Base-by-base conservation (phyloP, 1,140 invertebrate species). In the Lethocerus indicus region DNA sequence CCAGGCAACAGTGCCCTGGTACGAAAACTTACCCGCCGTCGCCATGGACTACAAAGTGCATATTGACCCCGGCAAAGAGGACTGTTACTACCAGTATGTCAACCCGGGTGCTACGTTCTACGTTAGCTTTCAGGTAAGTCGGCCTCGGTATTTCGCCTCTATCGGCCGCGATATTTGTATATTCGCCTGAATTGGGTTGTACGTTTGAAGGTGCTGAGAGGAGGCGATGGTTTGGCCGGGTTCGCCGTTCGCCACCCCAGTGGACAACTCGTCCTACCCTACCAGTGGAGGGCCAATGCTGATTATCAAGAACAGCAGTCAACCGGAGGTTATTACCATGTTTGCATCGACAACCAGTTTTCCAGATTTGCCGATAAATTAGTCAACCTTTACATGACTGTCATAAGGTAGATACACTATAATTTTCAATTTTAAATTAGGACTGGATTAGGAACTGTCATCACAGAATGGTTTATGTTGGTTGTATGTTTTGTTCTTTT, bases 21-120 rank as follows among this genome's bases (percentile, higher is more conserved):
- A 49, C 24, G 48, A 49, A 29, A 76, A 77, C 51, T 60, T 87
- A 43, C 87, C 87, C 3, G 87, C 87, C 14, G 83, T 92, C 20
- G 86, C 87, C 0, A 91, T 91, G 85, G 88, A 94, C 56, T 91
- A 92, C 63, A 92, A 92, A 72, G 83, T 93, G 16, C 85, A 91
- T 64, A 79, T 94, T 49, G 87, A 93, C 62, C 81, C 88, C 9
- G 87, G 87, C 26, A 92, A 91, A 69, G 88, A 94, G 65, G 89
- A 93, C 59, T 94, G 89, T 70, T 94, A 91, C 63, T 91, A 79
- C 67, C 88, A 92, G 69, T 89, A 83, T 71, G 87, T 91, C 43
- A 83, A 90, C 60, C 78, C 81, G 21, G 85, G 84, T 42, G 85
- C 87, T n/a, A 90, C 87, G 26, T 85, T 94, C 60, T 93, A 89